Evolutionary conservation across 2,888 invertebrate genomes (phyloP), one percentile per base, ranked within the genome.

Genomic region (Trichacis sp.): DNA sequence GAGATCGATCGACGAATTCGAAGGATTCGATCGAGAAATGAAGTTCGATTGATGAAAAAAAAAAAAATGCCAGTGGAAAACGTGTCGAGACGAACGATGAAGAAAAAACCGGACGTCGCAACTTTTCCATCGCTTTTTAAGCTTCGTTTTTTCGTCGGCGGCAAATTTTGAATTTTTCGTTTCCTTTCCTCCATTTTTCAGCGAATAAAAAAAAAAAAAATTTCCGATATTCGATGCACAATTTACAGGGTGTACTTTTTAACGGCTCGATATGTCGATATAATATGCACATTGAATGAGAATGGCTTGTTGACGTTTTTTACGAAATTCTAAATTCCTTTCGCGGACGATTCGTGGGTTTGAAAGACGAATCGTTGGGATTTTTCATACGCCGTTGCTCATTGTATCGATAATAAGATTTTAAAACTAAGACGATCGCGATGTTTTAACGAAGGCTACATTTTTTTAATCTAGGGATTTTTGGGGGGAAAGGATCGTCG

Each of bases 21-120:
- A 65, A 24, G 29, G 46, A 61, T 43, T 24, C 52, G 61, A 59
- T 49, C 64, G 62, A 69, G 67, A 73, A 74, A 71, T 70, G 48
- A 74, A 72, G 72, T 74, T 74, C 74, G 59, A 77, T 74, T 75
- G 48, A 70, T 62, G 68, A 50, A 58, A 4, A 29, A 9, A 4
- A n/a, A 9, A 29, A 29, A 36, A 36, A n/a, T 46, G 67, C 64
- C 46, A 36, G 48, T 24, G 36, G 36, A 36, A 36, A 36, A 36
- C 9, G 29, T 9, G 29, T 36, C 9, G 43, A 59, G 38, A 48
- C 48, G 36, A 50, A 36, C 54, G 36, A 49, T 24, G 43, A 45
- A 30, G 40, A 45, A 57, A 24, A 24, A 24, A 24, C 4, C 24
- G 8, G 24, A 24, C 24, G n/a, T n/a, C n/a, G 14, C 8, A 19